Evolutionary conservation across 2,888 invertebrate genomes (phyloP).

Genomic region (Dione juno): DNA sequence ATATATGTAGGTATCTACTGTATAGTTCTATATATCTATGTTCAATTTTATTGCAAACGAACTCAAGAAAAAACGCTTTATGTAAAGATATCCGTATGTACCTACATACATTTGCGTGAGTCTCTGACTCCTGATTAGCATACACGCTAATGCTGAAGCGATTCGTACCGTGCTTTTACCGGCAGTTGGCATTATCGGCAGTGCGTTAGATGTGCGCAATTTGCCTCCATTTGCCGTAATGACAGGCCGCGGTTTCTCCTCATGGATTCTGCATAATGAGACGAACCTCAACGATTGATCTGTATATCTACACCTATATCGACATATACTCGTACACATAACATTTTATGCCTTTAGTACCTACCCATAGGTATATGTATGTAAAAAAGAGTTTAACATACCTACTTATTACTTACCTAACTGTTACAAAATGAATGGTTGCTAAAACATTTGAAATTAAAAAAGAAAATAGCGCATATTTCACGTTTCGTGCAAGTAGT

Average conservation of each 20-base stretch:
- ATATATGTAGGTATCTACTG: no score
- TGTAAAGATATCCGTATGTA: not conserved
- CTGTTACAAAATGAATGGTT: no score
- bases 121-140: constrained; percentile 61
- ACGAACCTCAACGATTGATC: constrained; percentile 73
- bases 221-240: constrained; percentile 81
- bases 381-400: no score
- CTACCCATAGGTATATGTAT: not conserved
- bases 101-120: constrained; percentile 27
- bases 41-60: not conserved
- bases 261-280: constrained; percentile 79
- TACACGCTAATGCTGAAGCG: constrained; percentile 60
- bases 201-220: constrained; percentile 81
- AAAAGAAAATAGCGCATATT: no score
- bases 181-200: constrained; percentile 67
- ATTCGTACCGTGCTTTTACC: constrained; percentile 69
- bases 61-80: not conserved
- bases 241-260: constrained; percentile 70
- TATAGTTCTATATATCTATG: no score
- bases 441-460: no score
- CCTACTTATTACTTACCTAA: no score
- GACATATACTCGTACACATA: not conserved
- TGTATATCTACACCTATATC: constrained; percentile 32
- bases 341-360: not conserved
- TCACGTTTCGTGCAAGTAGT: no score